phyloP scores from a whole-genome alignment of 2,888 invertebrate species.

The Metellina segmentata region DNA sequence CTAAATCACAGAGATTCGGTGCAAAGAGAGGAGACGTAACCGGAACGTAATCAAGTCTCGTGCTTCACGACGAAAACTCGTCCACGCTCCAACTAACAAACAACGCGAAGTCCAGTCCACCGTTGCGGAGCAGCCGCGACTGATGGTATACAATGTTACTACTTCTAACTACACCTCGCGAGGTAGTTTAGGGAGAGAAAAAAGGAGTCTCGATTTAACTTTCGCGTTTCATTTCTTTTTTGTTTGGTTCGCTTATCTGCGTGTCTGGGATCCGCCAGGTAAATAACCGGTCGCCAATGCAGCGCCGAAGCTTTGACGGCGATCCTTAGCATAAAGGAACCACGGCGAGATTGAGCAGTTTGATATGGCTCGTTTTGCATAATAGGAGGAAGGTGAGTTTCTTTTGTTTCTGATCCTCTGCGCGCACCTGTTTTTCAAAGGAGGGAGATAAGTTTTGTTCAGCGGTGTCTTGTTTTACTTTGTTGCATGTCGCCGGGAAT shows the following conservation, averaged over 20 bases:
- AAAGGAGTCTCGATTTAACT: too few species aligned
- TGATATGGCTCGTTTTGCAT: conserved; percentile 29
- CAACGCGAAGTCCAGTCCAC: background rate
- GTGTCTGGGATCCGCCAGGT: conserved; percentile 13
- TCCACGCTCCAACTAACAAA: background rate
- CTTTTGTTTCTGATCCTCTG: background rate
- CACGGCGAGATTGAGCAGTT: background rate
- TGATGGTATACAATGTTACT: conserved; percentile 27
- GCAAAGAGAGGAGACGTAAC: background rate
- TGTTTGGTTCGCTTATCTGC: conserved; percentile 5
- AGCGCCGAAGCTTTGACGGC: conserved; percentile 2
- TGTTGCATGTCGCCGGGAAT: background rate
- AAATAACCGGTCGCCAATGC: conserved; percentile 14
- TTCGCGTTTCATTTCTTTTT: too few species aligned
- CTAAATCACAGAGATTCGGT: background rate
- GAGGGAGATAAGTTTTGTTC: background rate
- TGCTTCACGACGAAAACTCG: background rate
- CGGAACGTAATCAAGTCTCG: background rate
- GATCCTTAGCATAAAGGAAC: background rate
- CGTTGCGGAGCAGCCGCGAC: background rate
- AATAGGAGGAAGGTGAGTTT: conserved; percentile 1
- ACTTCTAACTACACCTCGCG: conserved; percentile 35
- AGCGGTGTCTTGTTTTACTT: too few species aligned
- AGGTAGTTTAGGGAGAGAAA: conserved; percentile 11
- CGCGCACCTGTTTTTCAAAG: conserved; percentile 9